Evolutionary conservation across 2,113 vertebrate species (phyloP).

Genomic region (Ctenodactylus gundi): DNA sequence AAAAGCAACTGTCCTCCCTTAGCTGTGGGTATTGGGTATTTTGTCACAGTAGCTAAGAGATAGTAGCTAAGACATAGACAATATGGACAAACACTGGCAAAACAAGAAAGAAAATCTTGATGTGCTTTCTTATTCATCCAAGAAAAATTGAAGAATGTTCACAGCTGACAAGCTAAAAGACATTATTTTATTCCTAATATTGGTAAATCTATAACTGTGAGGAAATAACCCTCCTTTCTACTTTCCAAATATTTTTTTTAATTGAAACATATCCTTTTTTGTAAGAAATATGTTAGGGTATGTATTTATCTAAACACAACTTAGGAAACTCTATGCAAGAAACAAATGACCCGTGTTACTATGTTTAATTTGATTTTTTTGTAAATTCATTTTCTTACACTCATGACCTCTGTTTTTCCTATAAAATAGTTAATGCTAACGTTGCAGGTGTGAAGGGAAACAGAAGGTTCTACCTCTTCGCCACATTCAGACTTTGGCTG

Average conservation of each 20-base stretch:
- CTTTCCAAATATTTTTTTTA: neutral
- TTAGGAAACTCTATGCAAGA: neutral
- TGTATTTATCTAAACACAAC: neutral
- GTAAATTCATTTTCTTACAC: neutral
- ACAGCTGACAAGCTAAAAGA: neutral
- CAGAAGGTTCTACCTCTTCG: neutral
- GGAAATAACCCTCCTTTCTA: neutral
- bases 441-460: neutral
- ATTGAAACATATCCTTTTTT: neutral
- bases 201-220: neutral
- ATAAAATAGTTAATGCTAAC: neutral
- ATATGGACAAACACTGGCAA: no score
- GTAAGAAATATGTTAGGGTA: neutral
- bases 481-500: neutral
- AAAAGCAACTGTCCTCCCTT: no score
- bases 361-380: neutral
- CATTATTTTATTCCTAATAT: neutral
- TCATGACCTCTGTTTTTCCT: neutral
- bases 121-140: constrained; percentile 21
- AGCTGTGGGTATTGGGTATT: no score
- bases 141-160: neutral
- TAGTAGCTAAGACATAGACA: no score
- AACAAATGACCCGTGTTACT: neutral
- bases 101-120: neutral
- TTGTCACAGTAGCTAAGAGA: no score